Base-by-base conservation (phyloP, 2,888 invertebrate genomes). In the Zygaena filipendulae region DNA sequence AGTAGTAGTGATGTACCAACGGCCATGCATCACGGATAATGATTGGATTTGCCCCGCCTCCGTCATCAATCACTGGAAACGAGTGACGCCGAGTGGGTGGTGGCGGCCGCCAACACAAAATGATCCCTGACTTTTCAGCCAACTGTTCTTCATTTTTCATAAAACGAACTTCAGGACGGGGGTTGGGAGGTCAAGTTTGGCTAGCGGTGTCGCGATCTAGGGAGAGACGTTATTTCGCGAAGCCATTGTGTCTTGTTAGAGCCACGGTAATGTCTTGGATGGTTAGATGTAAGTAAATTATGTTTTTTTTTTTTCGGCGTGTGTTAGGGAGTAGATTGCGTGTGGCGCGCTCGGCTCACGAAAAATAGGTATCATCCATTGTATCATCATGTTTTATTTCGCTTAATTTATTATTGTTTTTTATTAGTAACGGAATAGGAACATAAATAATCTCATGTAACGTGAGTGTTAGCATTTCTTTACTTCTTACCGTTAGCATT, bases 41-140 rank as follows among this genome's bases (percentile, higher is more conserved):
- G 79, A 77, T 77, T 72, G 72, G 74, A 74, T 71, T 64, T 59
- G 74, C 79, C 74, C 74, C 75, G 75, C 77, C 77, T 70, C 61
- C 67, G 66, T 67, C 79, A 79, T 79, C 79, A 68, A 79, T 79
- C 79, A 77, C 74, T 52, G 44, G 47, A 50, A 59, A 58, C 59
- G 59, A 69, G 54, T 68, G 66, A 63, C 64, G 57, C 59, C 32
- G 50, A 53, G 69, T 63, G 47, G 45, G 50, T 46, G 49, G 51
- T 23, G 26, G 28, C 38, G 30, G 34, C 42, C 46, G 38, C 67
- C 69, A 53, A 12, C 29, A 21, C 52, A 49, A 24, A 11, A 38
- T 45, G 69, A 59, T 42, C 62, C 38, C 12, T 57, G 51, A 56
- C 59, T 61, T 60, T 39, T 11, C n/a, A n/a, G n/a, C n/a, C n/a